Base-by-base conservation (phyloP, 2,797 vertebrate species). In the Otolemur crassicaudatus region DNA sequence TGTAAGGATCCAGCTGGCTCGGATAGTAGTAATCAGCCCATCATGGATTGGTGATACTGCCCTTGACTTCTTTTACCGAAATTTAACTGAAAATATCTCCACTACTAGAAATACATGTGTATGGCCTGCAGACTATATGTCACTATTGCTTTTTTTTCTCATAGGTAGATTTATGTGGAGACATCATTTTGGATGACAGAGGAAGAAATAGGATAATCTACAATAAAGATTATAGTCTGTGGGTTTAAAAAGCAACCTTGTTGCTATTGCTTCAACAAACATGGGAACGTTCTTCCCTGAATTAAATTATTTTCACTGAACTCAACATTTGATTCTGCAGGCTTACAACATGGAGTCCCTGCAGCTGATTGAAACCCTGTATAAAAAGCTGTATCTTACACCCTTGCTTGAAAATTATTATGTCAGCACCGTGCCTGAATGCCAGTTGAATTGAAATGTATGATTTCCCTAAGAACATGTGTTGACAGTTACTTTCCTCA, bases 401-500 rank as follows among this genome's bases (percentile, higher is more conserved):
- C 84, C 81, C 94, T 87, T 53, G 67, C 77, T 77, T 82, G 73
- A 72, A 92, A 87, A 81, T 92, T 90, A 72, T 72, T 61, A 92
- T 90, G 92, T 95, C 97, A 92, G 88, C 92, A 79, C 92, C 2
- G 0, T 40, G 70, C 43, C 65, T 25, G 46, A 72, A 46, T 63
- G 90, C 88, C 92, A 69, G 85, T 22, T 19, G 65, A 40, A 69
- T 46, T 75, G 46, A 94, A 84, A 95, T 77, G 43, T 77, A 80
- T 56, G 81, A 72, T 81, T 94, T 97, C 93, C 91, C 88, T 40
- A 76, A 56, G 91, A 90, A 84, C 72, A 76, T 90, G 91, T 97
- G 96, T 76, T 87, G 94, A 97, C 92, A 93, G 88, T 77, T 67
- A 22, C 95, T 97, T 94, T 96, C 92, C 63, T 94, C 91, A 11